Conservation (phyloP, 2,888 invertebrate genomes). For the Byasa hedistus region DNA sequence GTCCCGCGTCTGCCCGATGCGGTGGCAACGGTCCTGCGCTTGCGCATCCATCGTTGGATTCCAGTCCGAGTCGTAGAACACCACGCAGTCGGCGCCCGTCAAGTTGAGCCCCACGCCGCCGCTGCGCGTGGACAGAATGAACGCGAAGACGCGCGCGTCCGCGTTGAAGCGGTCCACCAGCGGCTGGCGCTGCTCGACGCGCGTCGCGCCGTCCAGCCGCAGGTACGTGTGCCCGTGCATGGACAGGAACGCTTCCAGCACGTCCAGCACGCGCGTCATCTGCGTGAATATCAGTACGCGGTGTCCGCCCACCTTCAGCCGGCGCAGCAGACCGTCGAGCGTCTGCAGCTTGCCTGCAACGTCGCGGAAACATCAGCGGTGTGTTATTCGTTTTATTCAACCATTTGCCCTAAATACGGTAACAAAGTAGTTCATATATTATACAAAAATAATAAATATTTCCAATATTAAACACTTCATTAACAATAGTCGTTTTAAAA, state of each 20-base stretch:
- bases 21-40: conserved; percentile 97
- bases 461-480: too few relatives aligned
- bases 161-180: conserved; percentile 99
- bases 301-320: conserved; percentile 90
- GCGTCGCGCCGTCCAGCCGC: conserved; percentile 96
- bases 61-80: conserved; percentile 99
- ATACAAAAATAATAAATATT: too few relatives aligned
- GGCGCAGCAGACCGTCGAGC: conserved; percentile 88
- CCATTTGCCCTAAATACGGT: neutral
- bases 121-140: conserved; percentile 98
- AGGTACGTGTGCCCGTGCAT: conserved; percentile 98
- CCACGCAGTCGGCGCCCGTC: conserved; percentile 99
- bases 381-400: neutral
- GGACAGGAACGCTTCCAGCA: conserved; percentile 97
- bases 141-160: conserved; percentile 96
- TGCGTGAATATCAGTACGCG: conserved; percentile 98
- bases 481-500: too few relatives aligned
- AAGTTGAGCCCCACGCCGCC: conserved; percentile 99
- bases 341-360: conserved; percentile 91
- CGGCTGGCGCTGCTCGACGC: conserved; percentile 92
- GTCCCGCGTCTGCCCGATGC: conserved; percentile 99
- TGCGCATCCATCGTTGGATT: conserved; percentile 99
- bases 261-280: conserved; percentile 99
- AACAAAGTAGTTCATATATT: too few relatives aligned
- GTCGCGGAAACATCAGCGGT: neutral